phyloP scores from a whole-genome alignment of 2,797 vertebrate genomes.

The Echeneis naucrates region DNA sequence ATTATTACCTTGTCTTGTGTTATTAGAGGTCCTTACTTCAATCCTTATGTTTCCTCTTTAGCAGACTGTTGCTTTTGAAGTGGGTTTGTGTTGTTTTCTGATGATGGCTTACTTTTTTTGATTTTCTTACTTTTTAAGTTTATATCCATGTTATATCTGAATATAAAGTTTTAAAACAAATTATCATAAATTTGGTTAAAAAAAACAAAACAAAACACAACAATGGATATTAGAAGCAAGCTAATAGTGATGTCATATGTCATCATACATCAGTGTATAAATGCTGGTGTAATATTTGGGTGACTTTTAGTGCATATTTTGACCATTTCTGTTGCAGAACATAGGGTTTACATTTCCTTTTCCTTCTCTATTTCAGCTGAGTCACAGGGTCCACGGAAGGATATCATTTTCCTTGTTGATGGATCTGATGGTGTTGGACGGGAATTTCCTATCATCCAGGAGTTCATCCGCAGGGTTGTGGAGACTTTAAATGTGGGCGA shows the following conservation, averaged over 20 bases:
- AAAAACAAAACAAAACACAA: too few relatives aligned
- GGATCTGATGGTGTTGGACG: constrained; percentile 89
- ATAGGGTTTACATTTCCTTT: constrained; percentile 26
- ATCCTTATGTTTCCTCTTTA: background rate
- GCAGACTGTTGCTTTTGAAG: background rate
- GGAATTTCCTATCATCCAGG: constrained; percentile 89
- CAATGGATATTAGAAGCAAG: background rate
- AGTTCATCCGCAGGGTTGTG: constrained; percentile 89
- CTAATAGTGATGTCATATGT: background rate
- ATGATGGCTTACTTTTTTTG: background rate
- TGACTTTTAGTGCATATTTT: background rate
- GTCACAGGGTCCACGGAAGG: constrained; percentile 84
- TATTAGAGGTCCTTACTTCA: background rate
- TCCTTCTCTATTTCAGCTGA: constrained; percentile 70
- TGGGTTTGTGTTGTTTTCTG: background rate
- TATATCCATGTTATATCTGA: too few relatives aligned
- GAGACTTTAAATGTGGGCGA: constrained; percentile 90
- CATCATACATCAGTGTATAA: background rate
- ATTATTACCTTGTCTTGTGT: background rate
- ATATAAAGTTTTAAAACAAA: too few relatives aligned
- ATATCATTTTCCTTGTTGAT: constrained; percentile 95
- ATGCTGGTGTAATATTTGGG: background rate
- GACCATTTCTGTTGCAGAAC: background rate
- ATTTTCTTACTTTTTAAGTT: background rate
- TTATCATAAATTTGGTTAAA: background rate